Conservation (phyloP, 2,888 invertebrate species). For the Entomobrya proxima region DNA sequence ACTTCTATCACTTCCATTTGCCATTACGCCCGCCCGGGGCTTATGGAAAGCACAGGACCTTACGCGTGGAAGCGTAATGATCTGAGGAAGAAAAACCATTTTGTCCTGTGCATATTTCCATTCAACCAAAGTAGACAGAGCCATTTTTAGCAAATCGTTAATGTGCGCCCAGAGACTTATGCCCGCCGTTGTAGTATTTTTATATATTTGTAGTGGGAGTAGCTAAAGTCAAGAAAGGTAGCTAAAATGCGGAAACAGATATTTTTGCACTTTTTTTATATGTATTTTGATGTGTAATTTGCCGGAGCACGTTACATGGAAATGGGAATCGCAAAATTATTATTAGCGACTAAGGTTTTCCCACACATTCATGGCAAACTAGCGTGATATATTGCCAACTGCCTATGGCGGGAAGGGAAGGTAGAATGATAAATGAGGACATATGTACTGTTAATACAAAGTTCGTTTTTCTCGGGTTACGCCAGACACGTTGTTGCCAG, state of each 20-base stretch:
- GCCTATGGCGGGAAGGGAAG: slow-evolving; percentile 54
- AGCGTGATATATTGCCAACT: slow-evolving; percentile 55
- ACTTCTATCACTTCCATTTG: not conserved
- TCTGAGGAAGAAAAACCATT: not conserved
- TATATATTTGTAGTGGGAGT: too few species aligned
- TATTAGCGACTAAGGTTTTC: not conserved
- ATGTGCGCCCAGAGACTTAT: slow-evolving; percentile 37
- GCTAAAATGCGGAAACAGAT: too few species aligned
- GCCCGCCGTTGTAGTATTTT: too few species aligned
- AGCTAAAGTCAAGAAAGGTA: too few species aligned
- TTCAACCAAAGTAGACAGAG: not conserved
- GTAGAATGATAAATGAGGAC: slow-evolving; percentile 59
- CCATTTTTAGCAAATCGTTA: slow-evolving; percentile 24
- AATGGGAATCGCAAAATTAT: not conserved
- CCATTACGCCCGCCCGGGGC: not conserved
- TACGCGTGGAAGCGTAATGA: not conserved
- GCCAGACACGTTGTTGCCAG: not conserved
- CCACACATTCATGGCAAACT: not conserved
- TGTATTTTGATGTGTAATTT: not conserved
- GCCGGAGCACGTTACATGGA: not conserved
- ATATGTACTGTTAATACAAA: slow-evolving; percentile 19
- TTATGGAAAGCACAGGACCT: not conserved
- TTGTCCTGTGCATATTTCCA: not conserved
- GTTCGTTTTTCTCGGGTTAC: slow-evolving; percentile 20
- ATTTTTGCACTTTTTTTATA: not conserved